Evolutionary conservation across 2,113 vertebrate genomes (phyloP).

Genomic region (Rhinolophus sinicus): DNA sequence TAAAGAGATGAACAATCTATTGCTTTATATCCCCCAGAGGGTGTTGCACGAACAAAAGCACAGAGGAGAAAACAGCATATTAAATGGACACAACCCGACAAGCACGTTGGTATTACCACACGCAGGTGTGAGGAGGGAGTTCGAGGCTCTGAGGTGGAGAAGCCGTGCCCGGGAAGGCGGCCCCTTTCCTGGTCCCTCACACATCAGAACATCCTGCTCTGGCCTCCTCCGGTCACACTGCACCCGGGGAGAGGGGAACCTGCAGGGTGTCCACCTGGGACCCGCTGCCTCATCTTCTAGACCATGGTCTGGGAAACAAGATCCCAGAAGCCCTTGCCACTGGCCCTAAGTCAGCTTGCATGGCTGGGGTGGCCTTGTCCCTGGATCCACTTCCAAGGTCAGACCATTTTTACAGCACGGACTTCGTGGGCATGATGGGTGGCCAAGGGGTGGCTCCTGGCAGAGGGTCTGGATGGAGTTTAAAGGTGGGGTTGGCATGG

Average conservation of each 20-base stretch:
- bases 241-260: neutral
- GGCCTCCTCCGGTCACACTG: neutral
- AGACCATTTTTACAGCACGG: neutral
- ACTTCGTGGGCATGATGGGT: rapidly evolving
- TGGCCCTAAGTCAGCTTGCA: neutral
- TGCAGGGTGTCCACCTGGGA: neutral
- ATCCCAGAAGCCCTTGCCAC: neutral
- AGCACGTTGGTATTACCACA: no score
- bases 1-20: neutral
- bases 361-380: neutral
- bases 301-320: neutral
- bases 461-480: neutral
- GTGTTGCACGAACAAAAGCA: neutral
- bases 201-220: neutral
- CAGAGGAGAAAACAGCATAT: neutral
- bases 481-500: neutral
- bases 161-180: no score
- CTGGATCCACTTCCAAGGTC: neutral
- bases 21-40: neutral
- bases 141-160: neutral
- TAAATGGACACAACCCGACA: neutral
- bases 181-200: neutral
- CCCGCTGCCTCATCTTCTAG: neutral
- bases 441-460: neutral
- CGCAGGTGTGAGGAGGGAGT: neutral